Evolutionary conservation across 1,140 invertebrate genomes (phyloP).

Genomic region (Bombus waltoni): DNA sequence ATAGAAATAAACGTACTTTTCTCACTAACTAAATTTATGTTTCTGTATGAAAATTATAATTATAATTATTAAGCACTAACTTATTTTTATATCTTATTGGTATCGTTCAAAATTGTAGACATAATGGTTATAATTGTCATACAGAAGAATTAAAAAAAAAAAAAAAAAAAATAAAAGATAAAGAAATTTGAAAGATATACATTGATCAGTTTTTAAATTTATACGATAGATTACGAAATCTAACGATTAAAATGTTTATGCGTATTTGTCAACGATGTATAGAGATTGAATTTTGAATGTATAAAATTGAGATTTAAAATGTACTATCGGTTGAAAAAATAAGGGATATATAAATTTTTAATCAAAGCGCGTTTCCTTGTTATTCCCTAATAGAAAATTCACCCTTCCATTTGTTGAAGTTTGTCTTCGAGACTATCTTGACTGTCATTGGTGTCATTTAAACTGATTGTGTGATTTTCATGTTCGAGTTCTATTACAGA

Average conservation of each 20-base stretch:
- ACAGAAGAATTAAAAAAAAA: not conserved
- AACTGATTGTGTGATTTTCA: constrained; percentile 72
- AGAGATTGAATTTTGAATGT: not conserved
- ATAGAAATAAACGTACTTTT: not conserved
- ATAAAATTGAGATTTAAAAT: constrained; percentile 18
- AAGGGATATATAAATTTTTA: not conserved
- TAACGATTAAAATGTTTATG: not conserved
- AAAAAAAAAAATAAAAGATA: not conserved
- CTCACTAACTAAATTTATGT: not conserved
- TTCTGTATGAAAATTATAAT: constrained; percentile 12
- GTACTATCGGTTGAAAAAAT: not conserved
- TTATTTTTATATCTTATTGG: constrained; percentile 4
- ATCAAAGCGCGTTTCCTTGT: not conserved
- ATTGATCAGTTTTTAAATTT: not conserved
- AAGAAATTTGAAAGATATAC: constrained; percentile 13
- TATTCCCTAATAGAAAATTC: constrained; percentile 22
- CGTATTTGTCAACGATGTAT: not conserved
- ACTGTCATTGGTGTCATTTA: constrained; percentile 79
- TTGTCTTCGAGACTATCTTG: constrained; percentile 81
- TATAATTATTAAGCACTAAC: constrained; percentile 22
- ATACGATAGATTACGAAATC: not conserved
- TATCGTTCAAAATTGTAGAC: not conserved
- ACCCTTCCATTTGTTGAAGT: constrained; percentile 81
- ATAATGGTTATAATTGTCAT: not conserved
- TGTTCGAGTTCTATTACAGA: constrained; percentile 73